A percentile compares a stretch with the other conserved stretches of the same genome.
These are phyloP conservation scores for Homarus americanus DNA, from an alignment of 1,140 invertebrate genomes.

Conservation along the genomic window DNA sequence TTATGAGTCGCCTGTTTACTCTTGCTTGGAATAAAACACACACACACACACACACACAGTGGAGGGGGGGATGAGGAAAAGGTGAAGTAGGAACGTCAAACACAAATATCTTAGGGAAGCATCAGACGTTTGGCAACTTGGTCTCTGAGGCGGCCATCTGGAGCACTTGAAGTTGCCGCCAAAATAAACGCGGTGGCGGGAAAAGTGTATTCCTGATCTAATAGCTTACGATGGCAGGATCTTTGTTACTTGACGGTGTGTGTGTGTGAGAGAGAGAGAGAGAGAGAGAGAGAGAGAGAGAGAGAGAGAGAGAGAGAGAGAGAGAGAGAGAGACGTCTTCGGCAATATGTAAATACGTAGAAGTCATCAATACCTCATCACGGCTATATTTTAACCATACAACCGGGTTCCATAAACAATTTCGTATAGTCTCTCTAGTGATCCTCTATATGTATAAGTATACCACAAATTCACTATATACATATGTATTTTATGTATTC, in stretches of 20 bases:
- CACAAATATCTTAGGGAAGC: background rate
- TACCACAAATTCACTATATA: too few species aligned
- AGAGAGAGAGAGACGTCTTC: slow-evolving; percentile 12
- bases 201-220: background rate
- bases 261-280: background rate
- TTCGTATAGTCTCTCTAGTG: too few species aligned
- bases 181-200: background rate
- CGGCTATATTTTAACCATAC: too few species aligned
- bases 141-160: background rate
- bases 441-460: too few species aligned
- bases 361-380: too few species aligned
- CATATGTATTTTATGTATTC: too few species aligned
- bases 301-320: slow-evolving; percentile 10
- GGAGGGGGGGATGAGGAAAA: too few species aligned
- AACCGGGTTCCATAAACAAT: too few species aligned
- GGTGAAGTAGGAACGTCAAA: background rate
- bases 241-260: background rate
- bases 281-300: slow-evolving; percentile 30
- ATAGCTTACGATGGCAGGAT: background rate
- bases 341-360: too few species aligned
- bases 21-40: background rate
- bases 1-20: background rate
- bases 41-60: too few species aligned
- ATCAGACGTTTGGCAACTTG: background rate
- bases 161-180: background rate